Base-by-base conservation (phyloP, 2,113 vertebrate species). In the Festucalex cinctus region DNA sequence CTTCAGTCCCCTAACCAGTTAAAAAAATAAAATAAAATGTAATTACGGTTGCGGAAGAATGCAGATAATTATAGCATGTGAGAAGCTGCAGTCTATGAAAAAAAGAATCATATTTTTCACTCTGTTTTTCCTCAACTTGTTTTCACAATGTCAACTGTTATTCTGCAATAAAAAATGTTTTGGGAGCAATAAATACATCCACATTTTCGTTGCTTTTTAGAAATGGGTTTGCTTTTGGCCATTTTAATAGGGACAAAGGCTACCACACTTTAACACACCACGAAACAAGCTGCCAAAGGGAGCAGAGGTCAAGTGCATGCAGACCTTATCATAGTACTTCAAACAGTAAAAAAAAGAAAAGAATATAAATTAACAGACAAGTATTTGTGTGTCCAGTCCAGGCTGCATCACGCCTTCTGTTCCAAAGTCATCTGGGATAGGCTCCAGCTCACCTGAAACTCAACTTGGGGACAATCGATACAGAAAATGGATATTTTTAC, bases 51-150 rank as follows among this genome's bases (percentile, higher is more conserved):
- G 76, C 81, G 84, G 66, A 87, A 83, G 88, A 88, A 91, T 86
- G 88, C 79, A 89, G 89, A 88, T 90, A 90, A 91, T 92, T 84
- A 92, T 85, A 90, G 90, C 88, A 86, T 82, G 77, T 53, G 76
- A 82, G 75, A 66, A 26, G 81, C 89, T 89, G 78, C 71, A 83
- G 84, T 88, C 84, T 73, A 77, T 58, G 76, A 85, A n/a, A n/a
- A n/a, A n/a, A n/a, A n/a, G n/a, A 74, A 83, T 86, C 74, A 89
- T 85, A 88, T 80, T 82, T 66, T 80, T 82, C 73, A 37, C 43
- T 67, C 66, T 35, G 63, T 71, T 78, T 90, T 83, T 81, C 86
- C 17, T 69, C 39, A 51, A 73, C 83, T 89, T 89, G 88, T 91
- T 91, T 91, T 88, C 88, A 88, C 78, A 81, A 79, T 85, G 75